Evolutionary conservation across 2,113 vertebrate species (phyloP).

Genomic region (Tautogolabrus adspersus): DNA sequence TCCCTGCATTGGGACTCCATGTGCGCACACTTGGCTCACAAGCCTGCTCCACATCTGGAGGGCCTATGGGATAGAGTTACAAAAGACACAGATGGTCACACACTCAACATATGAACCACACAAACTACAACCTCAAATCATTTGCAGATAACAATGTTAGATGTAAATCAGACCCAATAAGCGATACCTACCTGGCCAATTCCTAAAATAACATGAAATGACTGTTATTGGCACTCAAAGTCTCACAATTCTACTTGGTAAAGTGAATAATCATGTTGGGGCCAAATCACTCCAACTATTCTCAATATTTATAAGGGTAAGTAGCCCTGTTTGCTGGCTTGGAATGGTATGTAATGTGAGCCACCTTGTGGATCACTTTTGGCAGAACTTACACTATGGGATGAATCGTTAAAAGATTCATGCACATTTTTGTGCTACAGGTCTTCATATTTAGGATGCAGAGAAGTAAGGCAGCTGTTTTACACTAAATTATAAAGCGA

Average conservation of each 20-base stretch:
- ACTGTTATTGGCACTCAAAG: slow-evolving; percentile 35
- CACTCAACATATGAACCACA: background rate
- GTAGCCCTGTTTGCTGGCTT: slow-evolving; percentile 5
- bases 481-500: background rate
- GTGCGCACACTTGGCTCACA: slow-evolving; percentile 97
- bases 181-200: background rate
- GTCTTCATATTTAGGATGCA: background rate
- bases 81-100: background rate
- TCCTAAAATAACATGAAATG: background rate
- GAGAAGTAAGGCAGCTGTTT: background rate
- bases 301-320: slow-evolving; percentile 11
- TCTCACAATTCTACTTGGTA: slow-evolving; percentile 8
- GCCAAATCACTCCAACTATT: background rate
- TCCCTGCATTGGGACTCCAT: slow-evolving; percentile 94
- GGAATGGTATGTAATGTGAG: background rate
- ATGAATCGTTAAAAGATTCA: background rate
- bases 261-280: background rate
- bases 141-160: too few species aligned
- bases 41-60: slow-evolving; percentile 95
- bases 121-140: background rate
- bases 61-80: slow-evolving; percentile 83
- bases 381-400: background rate
- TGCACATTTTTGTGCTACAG: slow-evolving; percentile 7
- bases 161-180: background rate
- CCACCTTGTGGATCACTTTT: background rate